Evolutionary conservation across 2,888 invertebrate genomes (phyloP).

Genomic region (Drosophila borealis): DNA sequence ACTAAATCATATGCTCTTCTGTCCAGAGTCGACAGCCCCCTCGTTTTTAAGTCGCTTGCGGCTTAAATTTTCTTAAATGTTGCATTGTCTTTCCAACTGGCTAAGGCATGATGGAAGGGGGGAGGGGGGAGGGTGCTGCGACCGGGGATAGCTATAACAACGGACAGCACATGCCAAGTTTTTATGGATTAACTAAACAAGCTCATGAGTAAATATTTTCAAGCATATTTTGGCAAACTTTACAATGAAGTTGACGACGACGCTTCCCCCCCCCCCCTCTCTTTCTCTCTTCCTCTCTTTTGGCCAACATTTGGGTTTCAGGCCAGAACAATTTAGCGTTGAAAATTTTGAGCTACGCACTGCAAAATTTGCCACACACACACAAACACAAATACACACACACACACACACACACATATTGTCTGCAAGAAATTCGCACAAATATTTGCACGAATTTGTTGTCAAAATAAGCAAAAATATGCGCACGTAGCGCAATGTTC

Average conservation of each 20-base stretch:
- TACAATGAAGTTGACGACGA: constrained; percentile 63
- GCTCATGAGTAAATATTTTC: constrained; percentile 80
- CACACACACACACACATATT: constrained; percentile 21
- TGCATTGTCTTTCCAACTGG: constrained; percentile 66
- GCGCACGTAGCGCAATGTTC: constrained; percentile 20
- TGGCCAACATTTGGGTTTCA: constrained; percentile 23
- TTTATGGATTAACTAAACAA: constrained; percentile 81
- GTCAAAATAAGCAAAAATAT: constrained; percentile 56
- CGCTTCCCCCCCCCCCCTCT: constrained; percentile 2
- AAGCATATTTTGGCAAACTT: constrained; percentile 74
- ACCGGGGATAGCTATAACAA: constrained; percentile 1
- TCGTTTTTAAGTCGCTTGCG: constrained; percentile 77
- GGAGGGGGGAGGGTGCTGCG: neutral
- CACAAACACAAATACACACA: constrained; percentile 4
- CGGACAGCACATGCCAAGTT: constrained; percentile 66
- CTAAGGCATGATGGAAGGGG: neutral
- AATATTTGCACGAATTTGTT: constrained; percentile 67
- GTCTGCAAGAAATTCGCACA: constrained; percentile 71
- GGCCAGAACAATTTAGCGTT: constrained; percentile 71
- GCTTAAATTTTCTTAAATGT: constrained; percentile 80
- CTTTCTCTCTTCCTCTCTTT: neutral
- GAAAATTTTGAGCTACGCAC: constrained; percentile 73
- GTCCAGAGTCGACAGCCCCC: constrained; percentile 24
- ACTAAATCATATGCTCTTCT: constrained; percentile 72
- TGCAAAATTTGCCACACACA: constrained; percentile 58